Conservation (phyloP, 2,888 invertebrate species). For the Teleogryllus oceanicus region DNA sequence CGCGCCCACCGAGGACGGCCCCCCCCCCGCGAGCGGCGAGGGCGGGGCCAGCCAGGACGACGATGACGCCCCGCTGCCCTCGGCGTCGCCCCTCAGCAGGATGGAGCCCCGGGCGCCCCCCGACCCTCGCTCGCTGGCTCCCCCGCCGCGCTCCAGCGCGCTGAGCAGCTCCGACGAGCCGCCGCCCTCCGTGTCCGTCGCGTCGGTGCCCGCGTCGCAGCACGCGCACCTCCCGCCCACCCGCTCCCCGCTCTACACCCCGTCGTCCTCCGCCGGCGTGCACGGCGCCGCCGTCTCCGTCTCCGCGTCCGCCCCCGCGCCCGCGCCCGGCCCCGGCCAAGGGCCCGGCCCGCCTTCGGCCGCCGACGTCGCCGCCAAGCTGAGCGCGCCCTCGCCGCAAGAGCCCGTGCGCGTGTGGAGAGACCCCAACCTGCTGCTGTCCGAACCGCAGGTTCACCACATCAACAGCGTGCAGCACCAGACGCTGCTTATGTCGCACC, state of each 20-base stretch:
- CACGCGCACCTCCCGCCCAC: conserved; percentile 36
- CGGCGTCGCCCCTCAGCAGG: conserved; percentile 47
- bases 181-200: conserved; percentile 44
- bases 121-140: conserved; percentile 43
- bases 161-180: conserved; percentile 71
- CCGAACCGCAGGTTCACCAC: conserved; percentile 55
- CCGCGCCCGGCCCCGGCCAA: conserved; percentile 38
- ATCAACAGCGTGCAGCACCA: conserved; percentile 61
- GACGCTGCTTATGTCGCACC: conserved; percentile 58
- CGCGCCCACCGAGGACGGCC: too few species aligned
- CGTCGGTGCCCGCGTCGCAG: conserved; percentile 37
- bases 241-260: conserved; percentile 34
- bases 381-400: conserved; percentile 26
- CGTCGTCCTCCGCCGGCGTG: conserved; percentile 28
- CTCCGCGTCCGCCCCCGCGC: conserved; percentile 33
- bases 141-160: conserved; percentile 64
- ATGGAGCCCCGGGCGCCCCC: conserved; percentile 44
- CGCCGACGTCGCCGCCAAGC: conserved; percentile 29
- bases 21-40: conserved; percentile 45
- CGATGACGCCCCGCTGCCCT: conserved; percentile 50
- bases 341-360: conserved; percentile 39
- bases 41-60: conserved; percentile 43
- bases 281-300: conserved; percentile 37
- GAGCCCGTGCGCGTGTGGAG: conserved; percentile 53
- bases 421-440: conserved; percentile 55